phyloP scores from a whole-genome alignment of 2,797 vertebrate genomes.

The Halcyon badia region DNA sequence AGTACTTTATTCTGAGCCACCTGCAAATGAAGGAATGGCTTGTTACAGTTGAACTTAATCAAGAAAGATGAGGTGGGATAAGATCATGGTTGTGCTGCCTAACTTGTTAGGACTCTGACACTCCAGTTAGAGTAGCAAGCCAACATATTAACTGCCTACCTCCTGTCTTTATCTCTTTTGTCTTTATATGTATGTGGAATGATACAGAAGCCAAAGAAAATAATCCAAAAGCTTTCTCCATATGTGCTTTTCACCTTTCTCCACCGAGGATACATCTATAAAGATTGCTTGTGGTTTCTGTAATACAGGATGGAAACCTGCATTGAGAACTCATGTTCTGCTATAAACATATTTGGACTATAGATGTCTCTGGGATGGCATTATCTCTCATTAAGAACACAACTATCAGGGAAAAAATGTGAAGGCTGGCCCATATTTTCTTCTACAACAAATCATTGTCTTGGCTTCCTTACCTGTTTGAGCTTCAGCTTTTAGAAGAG shows the following conservation, averaged over 20 bases:
- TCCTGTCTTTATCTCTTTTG: slow-evolving; percentile 9
- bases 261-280: not conserved
- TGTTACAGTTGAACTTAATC: not conserved
- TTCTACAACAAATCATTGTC: not conserved
- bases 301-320: not conserved
- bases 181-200: not conserved
- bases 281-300: not conserved
- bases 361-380: not conserved
- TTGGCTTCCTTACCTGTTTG: not conserved
- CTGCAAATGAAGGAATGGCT: not conserved
- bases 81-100: not conserved
- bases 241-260: not conserved
- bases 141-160: not conserved
- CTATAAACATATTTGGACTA: not conserved
- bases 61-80: not conserved
- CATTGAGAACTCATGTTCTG: not conserved
- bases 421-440: not conserved
- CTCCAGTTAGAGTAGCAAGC: not conserved
- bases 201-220: not conserved
- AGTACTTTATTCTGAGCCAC: not conserved
- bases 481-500: not conserved
- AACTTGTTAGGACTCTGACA: not conserved
- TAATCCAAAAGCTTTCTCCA: not conserved
- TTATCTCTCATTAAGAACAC: not conserved
- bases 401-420: not conserved